Conservation (phyloP, 2,113 vertebrate genomes). For the Leucosticte australis region DNA sequence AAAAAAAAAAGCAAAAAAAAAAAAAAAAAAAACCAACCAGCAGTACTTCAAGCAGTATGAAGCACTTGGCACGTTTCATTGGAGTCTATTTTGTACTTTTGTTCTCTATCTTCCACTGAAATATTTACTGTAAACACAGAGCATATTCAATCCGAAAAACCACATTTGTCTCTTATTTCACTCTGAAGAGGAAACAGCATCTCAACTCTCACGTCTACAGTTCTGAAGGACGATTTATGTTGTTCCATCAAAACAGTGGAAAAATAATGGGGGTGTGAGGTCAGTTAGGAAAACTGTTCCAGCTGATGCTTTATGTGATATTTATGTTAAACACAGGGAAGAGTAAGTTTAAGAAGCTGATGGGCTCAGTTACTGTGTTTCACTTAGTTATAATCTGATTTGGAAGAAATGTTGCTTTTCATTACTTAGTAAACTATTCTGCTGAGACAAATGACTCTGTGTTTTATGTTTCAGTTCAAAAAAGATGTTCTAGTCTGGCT, state of each 20-base stretch:
- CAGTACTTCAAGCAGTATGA: background rate
- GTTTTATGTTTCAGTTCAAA: background rate
- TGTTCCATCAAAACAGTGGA: conserved; percentile 4
- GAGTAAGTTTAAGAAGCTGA: background rate
- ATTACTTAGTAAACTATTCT: background rate
- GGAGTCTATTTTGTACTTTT: background rate
- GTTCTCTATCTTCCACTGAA: background rate
- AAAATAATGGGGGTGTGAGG: background rate
- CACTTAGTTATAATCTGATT: background rate
- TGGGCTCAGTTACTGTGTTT: background rate
- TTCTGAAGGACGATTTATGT: background rate
- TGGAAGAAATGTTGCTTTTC: background rate
- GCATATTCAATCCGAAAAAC: background rate
- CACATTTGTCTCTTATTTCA: conserved; percentile 7
- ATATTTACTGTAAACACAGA: conserved; percentile 34
- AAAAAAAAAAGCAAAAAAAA: background rate
- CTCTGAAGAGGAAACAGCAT: background rate
- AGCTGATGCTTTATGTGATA: background rate
- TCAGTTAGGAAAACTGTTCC: conserved; percentile 14
- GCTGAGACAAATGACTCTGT: background rate
- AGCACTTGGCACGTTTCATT: background rate
- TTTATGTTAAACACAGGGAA: background rate
- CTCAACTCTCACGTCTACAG: background rate
- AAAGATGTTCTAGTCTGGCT: background rate
- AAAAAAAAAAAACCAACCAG: background rate